Base-by-base conservation (phyloP, 2,888 invertebrate species). In the Unio pictorum region DNA sequence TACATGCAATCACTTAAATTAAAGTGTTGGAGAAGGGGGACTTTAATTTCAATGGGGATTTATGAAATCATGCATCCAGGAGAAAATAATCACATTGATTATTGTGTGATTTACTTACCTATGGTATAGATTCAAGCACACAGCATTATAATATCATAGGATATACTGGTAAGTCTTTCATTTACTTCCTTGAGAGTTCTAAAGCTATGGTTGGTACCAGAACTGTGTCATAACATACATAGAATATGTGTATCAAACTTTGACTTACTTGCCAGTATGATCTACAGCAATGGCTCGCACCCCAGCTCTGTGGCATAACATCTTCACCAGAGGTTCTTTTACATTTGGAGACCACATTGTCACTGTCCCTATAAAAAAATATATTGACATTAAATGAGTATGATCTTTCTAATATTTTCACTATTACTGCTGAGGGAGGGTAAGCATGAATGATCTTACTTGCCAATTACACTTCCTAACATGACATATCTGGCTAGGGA, bases 311-410 rank as follows among this genome's bases (percentile, higher is more conserved):
- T 99, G 99, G 85, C 97, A 97, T 55, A 99, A 91, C 92, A 99
- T 94, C 89, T 96, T 96, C 0, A 95, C 96, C 63, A 99, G 91
- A 0, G 98, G 95, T 73, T 96, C 94, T 78, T 93, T 93, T 0
- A 93, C 92, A 83, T 93, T 96, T 0, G 99, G 99, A 7, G 96
- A 94, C 99, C 99, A 99, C 93, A 99, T 93, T 0, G 96, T 95
- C 0, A 99, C 97, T 0, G 95, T 94, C 23, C 98, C 92, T 89
- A 71, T 3, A 78, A 74, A 67, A 67, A 54, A 61, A 57, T 59
- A 28, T 58, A 54, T 55, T 61, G n/a, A 55, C 20, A 61, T 18
- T 63, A 61, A 61, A 15, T 17, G 26, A 23, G 30, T 20, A 67
- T 55, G 23, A 54, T 11, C 11, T 45, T 15, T 45, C 45, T 15